Evolutionary conservation across 2,113 vertebrate genomes (phyloP).

Genomic region (Phylloscopus whistleri): DNA sequence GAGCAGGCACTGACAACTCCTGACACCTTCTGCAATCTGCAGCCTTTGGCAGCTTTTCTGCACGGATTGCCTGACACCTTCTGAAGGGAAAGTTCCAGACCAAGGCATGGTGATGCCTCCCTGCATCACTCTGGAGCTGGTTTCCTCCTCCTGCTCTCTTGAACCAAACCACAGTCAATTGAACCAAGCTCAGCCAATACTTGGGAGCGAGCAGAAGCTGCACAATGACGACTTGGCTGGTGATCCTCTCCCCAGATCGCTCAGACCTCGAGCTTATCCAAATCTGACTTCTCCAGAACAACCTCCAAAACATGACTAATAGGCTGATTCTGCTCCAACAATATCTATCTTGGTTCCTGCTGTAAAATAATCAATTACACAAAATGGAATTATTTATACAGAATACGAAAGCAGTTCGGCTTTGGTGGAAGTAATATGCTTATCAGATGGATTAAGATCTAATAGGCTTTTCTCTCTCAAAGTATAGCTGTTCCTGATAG

Average conservation of each 20-base stretch:
- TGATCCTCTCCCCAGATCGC: neutral
- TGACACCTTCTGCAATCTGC: neutral
- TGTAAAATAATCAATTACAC: slow-evolving; percentile 57
- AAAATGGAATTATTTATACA: slow-evolving; percentile 47
- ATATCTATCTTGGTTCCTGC: slow-evolving; percentile 14
- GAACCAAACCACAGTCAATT: neutral
- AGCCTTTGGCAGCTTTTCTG: neutral
- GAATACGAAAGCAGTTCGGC: neutral
- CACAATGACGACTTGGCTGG: neutral
- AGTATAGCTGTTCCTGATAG: slow-evolving; percentile 14
- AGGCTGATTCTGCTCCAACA: slow-evolving; percentile 34
- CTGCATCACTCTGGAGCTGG: neutral
- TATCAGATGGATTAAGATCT: slow-evolving; percentile 61
- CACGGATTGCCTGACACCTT: neutral
- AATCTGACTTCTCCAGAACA: neutral
- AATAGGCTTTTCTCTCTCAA: slow-evolving; percentile 39
- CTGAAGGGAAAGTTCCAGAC: neutral
- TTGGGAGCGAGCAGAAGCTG: neutral
- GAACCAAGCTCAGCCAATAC: neutral
- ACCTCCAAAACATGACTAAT: slow-evolving; percentile 14
- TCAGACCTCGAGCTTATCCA: neutral
- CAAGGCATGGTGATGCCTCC: neutral
- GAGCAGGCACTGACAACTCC: neutral
- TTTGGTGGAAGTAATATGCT: slow-evolving; percentile 47
- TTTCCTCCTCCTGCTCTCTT: neutral